Conservation (phyloP, 2,113 vertebrate genomes). For the Psittacula cyanocephala region DNA sequence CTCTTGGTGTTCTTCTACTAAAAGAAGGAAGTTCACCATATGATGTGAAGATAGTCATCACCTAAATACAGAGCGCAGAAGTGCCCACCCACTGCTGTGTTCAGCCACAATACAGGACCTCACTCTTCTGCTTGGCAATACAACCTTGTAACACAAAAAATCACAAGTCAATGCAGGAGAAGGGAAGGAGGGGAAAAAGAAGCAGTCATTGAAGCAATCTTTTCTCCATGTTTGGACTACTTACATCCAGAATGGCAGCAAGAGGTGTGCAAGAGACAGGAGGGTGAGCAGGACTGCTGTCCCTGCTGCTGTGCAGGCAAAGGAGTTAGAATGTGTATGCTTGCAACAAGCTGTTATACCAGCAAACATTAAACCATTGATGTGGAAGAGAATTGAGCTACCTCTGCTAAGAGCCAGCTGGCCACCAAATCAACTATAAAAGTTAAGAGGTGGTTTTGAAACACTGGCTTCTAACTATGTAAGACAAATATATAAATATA, state of each 20-base stretch:
- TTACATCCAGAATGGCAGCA: not conserved
- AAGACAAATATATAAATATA: not conserved
- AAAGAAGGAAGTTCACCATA: not conserved
- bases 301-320: not conserved
- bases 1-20: not conserved
- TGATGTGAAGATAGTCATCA: not conserved
- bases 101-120: not conserved
- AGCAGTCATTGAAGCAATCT: not conserved
- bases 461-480: not conserved
- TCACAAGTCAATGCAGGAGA: not conserved
- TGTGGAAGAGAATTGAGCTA: not conserved
- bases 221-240: not conserved
- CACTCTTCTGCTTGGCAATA: not conserved
- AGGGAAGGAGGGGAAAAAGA: not conserved
- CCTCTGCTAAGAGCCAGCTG: not conserved
- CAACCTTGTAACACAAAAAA: not conserved
- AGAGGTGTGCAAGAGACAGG: not conserved
- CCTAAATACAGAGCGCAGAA: not conserved
- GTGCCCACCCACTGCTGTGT: not conserved
- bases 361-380: not conserved
- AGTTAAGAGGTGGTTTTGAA: not conserved
- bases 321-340: not conserved
- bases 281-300: not conserved
- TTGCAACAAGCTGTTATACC: not conserved
- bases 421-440: not conserved